phyloP scores from a whole-genome alignment of 2,797 vertebrate species.

The Cyclura pinguis region DNA sequence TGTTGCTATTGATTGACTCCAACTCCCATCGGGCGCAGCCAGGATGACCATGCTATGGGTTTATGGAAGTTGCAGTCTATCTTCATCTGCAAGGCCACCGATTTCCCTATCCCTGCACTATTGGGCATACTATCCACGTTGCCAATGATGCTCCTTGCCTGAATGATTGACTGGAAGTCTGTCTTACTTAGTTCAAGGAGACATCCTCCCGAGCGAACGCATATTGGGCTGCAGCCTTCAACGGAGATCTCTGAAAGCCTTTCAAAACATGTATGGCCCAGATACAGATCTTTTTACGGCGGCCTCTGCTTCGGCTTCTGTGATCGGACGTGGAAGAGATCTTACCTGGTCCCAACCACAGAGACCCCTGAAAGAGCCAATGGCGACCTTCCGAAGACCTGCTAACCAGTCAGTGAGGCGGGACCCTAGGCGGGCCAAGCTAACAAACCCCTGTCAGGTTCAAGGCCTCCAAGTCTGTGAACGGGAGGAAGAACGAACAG shows the following conservation, averaged over 20 bases:
- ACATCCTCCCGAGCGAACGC: too few relatives aligned
- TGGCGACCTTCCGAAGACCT: neutral
- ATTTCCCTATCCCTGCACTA: neutral
- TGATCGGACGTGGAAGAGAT: neutral
- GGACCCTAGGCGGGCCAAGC: too few relatives aligned
- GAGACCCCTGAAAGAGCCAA: neutral
- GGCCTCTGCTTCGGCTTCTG: neutral
- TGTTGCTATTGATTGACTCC: neutral
- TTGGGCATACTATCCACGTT: neutral
- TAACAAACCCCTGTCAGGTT: neutral
- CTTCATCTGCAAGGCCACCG: neutral
- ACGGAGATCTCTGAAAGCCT: neutral
- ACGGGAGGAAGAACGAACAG: neutral
- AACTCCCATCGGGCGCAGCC: neutral
- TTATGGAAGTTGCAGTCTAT: neutral
- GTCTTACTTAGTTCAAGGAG: neutral
- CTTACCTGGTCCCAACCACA: neutral
- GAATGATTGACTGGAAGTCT: neutral
- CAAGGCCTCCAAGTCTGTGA: neutral
- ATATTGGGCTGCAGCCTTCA: neutral
- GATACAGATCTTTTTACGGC: neutral
- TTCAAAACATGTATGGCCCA: neutral
- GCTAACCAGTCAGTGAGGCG: too few relatives aligned
- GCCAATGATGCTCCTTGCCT: neutral
- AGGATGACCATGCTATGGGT: neutral